Evolutionary conservation across 2,888 invertebrate genomes (phyloP).

Genomic region (Limnephilus auricula): DNA sequence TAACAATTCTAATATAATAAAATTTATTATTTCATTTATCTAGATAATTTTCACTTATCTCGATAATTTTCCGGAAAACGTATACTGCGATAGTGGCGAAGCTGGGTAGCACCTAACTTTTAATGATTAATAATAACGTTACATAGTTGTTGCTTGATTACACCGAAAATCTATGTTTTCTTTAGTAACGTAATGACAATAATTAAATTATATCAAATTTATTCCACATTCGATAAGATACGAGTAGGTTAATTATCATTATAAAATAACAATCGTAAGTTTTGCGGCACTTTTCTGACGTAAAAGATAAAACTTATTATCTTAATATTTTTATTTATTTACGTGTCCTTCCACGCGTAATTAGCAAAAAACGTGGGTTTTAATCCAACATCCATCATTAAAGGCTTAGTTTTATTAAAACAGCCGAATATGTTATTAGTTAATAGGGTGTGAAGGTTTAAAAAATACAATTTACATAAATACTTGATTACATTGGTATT

Average conservation of each 20-base stretch:
- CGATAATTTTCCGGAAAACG: no score
- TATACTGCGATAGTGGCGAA: no score
- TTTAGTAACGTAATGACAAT: neutral
- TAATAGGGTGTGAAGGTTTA: neutral
- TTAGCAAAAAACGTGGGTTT: neutral
- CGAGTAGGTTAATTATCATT: neutral
- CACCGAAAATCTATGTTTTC: neutral
- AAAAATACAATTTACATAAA: neutral
- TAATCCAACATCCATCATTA: neutral
- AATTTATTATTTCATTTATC: no score
- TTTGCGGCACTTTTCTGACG: slow-evolving; percentile 2
- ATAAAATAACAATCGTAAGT: neutral
- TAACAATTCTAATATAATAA: no score
- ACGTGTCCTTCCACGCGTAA: neutral
- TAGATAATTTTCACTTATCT: no score
- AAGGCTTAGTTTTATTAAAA: neutral
- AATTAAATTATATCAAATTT: neutral
- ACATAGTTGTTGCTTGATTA: neutral
- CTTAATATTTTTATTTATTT: neutral
- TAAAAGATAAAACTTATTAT: neutral
- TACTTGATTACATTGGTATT: neutral
- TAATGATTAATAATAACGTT: no score
- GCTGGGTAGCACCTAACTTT: no score
- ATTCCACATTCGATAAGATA: neutral
- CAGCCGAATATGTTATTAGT: neutral